A percentile compares a stretch with the other conserved stretches of the same genome.
These are phyloP conservation scores for Halocynthia roretzi DNA, from an alignment of 23 tunicate genomes.

Conservation along the genomic window DNA sequence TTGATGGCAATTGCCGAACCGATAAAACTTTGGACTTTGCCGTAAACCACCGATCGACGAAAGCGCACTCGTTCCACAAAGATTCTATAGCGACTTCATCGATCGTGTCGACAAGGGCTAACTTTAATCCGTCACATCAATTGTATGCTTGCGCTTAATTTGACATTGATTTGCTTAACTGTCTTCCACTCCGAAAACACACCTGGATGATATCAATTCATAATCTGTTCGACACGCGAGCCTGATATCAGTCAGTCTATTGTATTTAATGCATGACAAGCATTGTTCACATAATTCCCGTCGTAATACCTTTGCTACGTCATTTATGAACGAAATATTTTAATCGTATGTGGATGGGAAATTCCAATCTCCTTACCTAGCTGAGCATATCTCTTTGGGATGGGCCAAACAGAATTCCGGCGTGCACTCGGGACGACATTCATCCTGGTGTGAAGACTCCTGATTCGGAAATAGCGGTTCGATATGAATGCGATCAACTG, in stretches of 20 bases:
- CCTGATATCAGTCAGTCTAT: constrained; percentile 1
- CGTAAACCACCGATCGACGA: neutral
- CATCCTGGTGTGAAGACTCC: neutral
- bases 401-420: constrained; percentile 18
- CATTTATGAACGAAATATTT: neutral
- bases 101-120: too few species aligned
- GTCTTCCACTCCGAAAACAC: neutral
- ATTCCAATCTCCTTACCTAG: constrained; percentile 11
- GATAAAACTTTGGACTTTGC: neutral
- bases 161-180: neutral
- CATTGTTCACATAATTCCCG: too few species aligned
- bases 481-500: constrained; percentile 1
- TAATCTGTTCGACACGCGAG: neutral
- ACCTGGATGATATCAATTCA: constrained; percentile 3
- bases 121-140: too few species aligned
- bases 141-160: neutral
- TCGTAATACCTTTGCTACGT: neutral
- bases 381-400: constrained; percentile 25
- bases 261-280: neutral
- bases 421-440: constrained; percentile 15
- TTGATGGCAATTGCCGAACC: neutral
- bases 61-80: too few species aligned
- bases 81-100: too few species aligned
- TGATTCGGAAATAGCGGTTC: neutral
- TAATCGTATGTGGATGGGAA: neutral